Conservation (phyloP, 2,888 invertebrate species). For the Phalangium opilio region DNA sequence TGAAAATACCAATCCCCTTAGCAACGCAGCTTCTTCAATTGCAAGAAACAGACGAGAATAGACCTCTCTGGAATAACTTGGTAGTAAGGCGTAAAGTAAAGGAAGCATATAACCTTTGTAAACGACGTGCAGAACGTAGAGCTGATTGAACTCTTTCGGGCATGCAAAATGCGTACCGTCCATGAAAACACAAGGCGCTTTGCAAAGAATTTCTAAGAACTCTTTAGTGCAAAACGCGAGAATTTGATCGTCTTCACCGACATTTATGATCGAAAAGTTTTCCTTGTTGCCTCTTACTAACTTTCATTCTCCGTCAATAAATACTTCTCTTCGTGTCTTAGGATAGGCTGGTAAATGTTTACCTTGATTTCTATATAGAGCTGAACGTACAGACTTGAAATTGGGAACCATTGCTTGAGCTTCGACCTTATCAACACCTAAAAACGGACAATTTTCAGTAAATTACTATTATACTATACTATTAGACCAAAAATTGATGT, state of each 20-base stretch:
- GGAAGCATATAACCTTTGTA: background rate
- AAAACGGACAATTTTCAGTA: no score
- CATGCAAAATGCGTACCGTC: background rate
- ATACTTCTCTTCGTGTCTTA: no score
- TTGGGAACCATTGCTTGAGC: no score
- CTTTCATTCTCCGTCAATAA: background rate
- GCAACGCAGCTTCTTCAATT: background rate
- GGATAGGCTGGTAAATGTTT: no score
- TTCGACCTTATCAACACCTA: no score
- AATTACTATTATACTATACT: no score
- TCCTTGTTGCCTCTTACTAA: background rate
- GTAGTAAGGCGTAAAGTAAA: background rate
- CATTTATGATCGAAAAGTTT: background rate
- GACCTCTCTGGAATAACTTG: background rate
- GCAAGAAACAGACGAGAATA: background rate
- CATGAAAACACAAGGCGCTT: background rate
- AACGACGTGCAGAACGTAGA: background rate
- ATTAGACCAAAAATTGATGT: no score
- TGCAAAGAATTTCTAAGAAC: background rate
- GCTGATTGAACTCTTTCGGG: background rate
- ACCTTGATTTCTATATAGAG: no score
- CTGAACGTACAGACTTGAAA: no score
- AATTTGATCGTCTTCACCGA: background rate
- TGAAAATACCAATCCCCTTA: background rate
- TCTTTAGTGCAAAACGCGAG: background rate